phyloP scores from a whole-genome alignment of 2,888 invertebrate species.

The Monoplex corrugatus region DNA sequence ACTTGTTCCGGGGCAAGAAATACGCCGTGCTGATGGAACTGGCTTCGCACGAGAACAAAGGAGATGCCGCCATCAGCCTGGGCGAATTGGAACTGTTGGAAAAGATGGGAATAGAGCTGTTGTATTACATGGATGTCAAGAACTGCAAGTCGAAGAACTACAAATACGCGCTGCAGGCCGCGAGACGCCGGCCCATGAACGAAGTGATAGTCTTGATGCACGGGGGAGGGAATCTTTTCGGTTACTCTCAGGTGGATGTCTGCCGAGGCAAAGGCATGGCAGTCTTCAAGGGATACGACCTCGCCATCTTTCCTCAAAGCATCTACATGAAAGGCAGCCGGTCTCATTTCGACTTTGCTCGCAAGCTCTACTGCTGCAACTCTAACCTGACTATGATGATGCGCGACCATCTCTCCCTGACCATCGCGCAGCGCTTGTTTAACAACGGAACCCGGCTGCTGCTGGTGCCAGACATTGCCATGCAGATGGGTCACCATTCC shows the following conservation, averaged over 20 bases:
- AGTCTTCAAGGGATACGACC: constrained; percentile 46
- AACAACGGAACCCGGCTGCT: constrained; percentile 46
- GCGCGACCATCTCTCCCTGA: constrained; percentile 50
- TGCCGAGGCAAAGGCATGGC: constrained; percentile 32
- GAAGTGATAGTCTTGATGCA: constrained; percentile 52
- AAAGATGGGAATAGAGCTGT: constrained; percentile 47
- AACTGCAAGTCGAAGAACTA: constrained; percentile 32
- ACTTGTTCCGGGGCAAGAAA: constrained; percentile 47
- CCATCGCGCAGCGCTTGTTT: constrained; percentile 43
- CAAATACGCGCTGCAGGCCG: not conserved
- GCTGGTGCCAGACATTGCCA: constrained; percentile 61
- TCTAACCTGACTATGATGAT: constrained; percentile 53
- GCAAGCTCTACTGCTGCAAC: constrained; percentile 48
- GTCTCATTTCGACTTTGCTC: constrained; percentile 2
- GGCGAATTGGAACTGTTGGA: constrained; percentile 57
- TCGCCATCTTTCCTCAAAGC: constrained; percentile 58
- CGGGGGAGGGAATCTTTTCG: constrained; percentile 57
- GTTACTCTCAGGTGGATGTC: constrained; percentile 34
- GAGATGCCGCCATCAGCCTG: constrained; percentile 59
- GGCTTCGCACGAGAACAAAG: constrained; percentile 58
- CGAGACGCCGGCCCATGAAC: not conserved
- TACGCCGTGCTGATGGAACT: constrained; percentile 59
- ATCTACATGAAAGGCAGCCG: constrained; percentile 37
- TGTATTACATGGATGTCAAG: constrained; percentile 47
- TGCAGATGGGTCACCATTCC: constrained; percentile 54